Evolutionary conservation across 2,797 vertebrate species (phyloP), one percentile per base, ranked within the genome.

Genomic region (Oreortyx pictus): DNA sequence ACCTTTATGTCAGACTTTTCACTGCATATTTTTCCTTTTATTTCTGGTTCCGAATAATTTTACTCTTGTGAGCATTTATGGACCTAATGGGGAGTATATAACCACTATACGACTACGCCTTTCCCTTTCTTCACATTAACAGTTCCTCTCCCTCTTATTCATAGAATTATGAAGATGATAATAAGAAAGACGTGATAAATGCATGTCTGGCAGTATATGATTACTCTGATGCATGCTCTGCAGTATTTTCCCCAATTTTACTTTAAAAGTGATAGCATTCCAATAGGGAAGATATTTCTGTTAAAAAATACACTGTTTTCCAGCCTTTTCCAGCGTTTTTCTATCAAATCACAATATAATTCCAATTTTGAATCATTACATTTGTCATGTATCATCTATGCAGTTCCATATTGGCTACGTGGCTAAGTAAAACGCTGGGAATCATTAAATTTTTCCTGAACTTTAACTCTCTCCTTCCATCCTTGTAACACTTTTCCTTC

Each of bases 211-310:
- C 67, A 76, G 50, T 23, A 9, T 17, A 9, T 57, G 57, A 80
- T 77, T 90, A 29, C 7, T 77, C 43, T 92, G 75, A 73, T 19
- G 4, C 61, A 57, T 15, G 3, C 3, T 71, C 23, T 86, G 52
- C 44, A 73, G 11, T 29, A 49, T 71, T 86, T 91, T 92, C 29
- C 29, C 50, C 39, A 80, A 66, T 46, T 8, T 82, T 71, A 13
- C 24, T 88, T 29, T 57, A 81, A 92, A 93, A 89, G 81, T 41
- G 1, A 73, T 41, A 20, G 6, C 33, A 66, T 76, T 93, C 64
- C 59, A 47, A 62, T 2, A 5, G 60, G 75, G 11, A 82, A 93
- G 88, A 88, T 66, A 33, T 29, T 81, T 60, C 27, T 27, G 60
- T 61, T 33, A 50, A 88, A 94, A 89, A 66, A 84, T 3, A n/a